Evolutionary conservation across 2,888 invertebrate species (phyloP), one percentile per base, ranked within the genome.

Genomic region (Eilema griseolum): DNA sequence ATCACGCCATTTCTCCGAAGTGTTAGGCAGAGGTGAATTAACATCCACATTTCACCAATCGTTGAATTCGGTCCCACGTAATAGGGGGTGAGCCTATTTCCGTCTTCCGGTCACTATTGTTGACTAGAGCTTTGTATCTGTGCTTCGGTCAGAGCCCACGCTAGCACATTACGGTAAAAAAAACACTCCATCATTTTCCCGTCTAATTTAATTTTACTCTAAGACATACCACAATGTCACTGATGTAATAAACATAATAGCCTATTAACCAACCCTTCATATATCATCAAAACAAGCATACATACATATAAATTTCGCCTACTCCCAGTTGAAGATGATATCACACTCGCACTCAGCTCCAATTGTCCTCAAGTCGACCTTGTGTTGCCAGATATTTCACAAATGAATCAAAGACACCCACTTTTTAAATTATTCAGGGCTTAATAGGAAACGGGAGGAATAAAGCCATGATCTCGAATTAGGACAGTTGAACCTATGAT

Each of bases 331-430:
- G 69, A 69, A 11, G 63, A 74, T 81, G 83, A 86, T 80, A 80
- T 86, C 85, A 85, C 70, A 66, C 73, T 69, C 74, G 75, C 74
- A 82, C 76, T 81, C 73, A 76, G 24, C 71, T 61, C 69, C 83
- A 82, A 83, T 83, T 83, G 80, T 83, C 61, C 72, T 71, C 31
- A 72, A 79, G 83, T 71, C 67, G 80, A 75, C 82, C 83, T 82
- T 77, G 78, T 62, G 33, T 63, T 24, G 61, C n/a, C 46, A 73
- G 57, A 72, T 77, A 75, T 78, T 82, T 75, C 63, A 75, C 62
- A 70, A 71, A 79, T 57, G 68, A 75, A 81, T 81, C 69, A 74
- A 73, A 69, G 66, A 71, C 72, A 72, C 83, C 78, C 76, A 81
- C 75, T 76, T 76, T 81, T 82, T 75, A 67, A 52, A 60, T 66